A percentile compares a stretch with the other conserved stretches of the same genome.
Evolutionary conservation across 2,888 invertebrate species (phyloP).

Genomic region (Steinernema hermaphroditum): DNA sequence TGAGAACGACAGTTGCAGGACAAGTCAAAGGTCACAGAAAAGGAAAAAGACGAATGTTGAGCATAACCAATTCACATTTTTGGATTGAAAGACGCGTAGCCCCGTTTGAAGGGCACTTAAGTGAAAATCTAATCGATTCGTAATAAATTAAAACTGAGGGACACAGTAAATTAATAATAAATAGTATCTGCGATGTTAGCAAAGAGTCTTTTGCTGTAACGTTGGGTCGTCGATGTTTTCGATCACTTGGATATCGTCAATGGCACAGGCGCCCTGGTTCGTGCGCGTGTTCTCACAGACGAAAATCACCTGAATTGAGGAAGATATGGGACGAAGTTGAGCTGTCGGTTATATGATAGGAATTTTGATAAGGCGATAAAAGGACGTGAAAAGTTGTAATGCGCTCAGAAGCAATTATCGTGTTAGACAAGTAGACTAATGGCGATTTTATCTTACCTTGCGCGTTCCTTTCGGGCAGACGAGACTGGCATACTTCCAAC

Average conservation of each 20-base stretch:
- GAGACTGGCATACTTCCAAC: constrained; percentile 63
- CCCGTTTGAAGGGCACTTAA: not conserved
- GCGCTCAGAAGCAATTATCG: too few relatives aligned
- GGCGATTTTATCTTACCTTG: constrained; percentile 47
- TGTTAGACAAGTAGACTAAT: not conserved
- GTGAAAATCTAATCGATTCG: not conserved
- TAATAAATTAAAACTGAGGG: not conserved
- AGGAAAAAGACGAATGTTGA: not conserved
- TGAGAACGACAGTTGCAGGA: constrained; percentile 14
- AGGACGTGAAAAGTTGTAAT: too few relatives aligned
- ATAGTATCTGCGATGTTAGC: constrained; percentile 36
- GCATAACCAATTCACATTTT: constrained; percentile 1
- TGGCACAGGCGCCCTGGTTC: constrained; percentile 66
- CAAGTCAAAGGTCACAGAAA: not conserved
- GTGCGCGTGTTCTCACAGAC: constrained; percentile 66
- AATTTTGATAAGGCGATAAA: constrained; percentile 29
- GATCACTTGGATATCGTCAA: constrained; percentile 64
- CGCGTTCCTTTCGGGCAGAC: constrained; percentile 63
- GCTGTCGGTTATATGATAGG: not conserved
- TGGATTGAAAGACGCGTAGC: not conserved
- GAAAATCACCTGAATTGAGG: constrained; percentile 65
- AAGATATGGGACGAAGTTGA: too few relatives aligned
- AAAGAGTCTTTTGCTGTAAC: constrained; percentile 49
- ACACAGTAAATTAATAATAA: not conserved
- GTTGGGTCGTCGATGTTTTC: constrained; percentile 50